Evolutionary conservation across 2,797 vertebrate species (phyloP), one percentile per base, ranked within the genome.

Genomic region (Danio kyathit): DNA sequence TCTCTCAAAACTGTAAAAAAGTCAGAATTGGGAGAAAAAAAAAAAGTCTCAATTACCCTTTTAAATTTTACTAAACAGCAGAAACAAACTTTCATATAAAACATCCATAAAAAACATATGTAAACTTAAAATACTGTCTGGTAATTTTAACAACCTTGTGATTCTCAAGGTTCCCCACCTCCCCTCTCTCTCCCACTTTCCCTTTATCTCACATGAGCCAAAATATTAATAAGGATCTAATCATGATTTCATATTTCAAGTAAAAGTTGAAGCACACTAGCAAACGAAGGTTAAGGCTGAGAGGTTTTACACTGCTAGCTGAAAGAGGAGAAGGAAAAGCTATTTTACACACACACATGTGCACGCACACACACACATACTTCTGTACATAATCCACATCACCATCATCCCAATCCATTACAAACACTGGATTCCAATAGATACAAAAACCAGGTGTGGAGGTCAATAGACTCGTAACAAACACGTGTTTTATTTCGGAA

Each of bases 291-390:
- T 80, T 80, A 74, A 80, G 70, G 79, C 79, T 66, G 70, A 56
- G n/a, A 43, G 67, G 66, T 69, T 78, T 84, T 59, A 79, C 67
- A 79, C 77, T 52, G 48, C 77, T 71, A 82, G 73, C 48, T 77
- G 72, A 56, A 76, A 72, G 52, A 71, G 41, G 64, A 66, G 69
- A 17, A 44, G 83, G 54, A 83, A 77, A 87, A 83, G 72, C 86
- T 86, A 85, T 81, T 87, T 83, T 86, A 78, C 74, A 86, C 86
- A 87, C 71, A 59, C 66, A 21, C 29, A n/a, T n/a, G 29, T 29
- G 3, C 29, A 3, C 29, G 3, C 29, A 29, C 29, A 29, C 29
- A 29, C 3, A 29, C 29, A 29, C 29, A 3, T 29, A 29, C n/a
- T n/a, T 77, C 83, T 82, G 79, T 84, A 88, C 70, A 84, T 66